Conservation (phyloP, 2,113 vertebrate genomes). For the Platycercus adscitus region DNA sequence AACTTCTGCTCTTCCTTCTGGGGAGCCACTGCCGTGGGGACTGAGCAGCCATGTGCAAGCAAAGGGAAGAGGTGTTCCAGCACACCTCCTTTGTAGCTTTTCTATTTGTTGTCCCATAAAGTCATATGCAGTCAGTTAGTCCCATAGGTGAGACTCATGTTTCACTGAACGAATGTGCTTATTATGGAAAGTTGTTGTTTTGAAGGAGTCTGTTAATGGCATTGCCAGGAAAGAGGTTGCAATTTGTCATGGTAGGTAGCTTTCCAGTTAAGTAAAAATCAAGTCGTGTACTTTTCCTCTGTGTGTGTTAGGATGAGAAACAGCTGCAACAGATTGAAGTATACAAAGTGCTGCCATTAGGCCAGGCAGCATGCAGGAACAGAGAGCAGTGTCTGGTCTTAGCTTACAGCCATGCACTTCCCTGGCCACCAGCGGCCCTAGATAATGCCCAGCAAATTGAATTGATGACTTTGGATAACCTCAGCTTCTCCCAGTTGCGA, state of each 20-base stretch:
- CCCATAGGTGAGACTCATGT: not conserved
- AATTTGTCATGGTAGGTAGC: not conserved
- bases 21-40: not conserved
- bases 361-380: not conserved
- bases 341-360: not conserved
- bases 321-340: not conserved
- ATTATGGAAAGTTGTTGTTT: not conserved
- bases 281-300: not conserved
- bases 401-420: not conserved
- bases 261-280: not conserved
- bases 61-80: not conserved
- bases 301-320: not conserved
- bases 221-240: not conserved
- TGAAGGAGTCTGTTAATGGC: not conserved
- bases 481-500: not conserved
- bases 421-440: not conserved
- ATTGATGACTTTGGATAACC: constrained; percentile 21
- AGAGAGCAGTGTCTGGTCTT: not conserved
- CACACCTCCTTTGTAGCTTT: not conserved
- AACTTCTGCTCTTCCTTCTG: not conserved
- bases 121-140: not conserved
- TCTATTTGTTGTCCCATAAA: not conserved
- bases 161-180: not conserved
- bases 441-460: constrained; percentile 20
- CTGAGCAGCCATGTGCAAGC: rapidly evolving